Evolutionary conservation across 1,140 invertebrate genomes (phyloP), one percentile per base, ranked within the genome.

Genomic region (Copidosoma floridanum): DNA sequence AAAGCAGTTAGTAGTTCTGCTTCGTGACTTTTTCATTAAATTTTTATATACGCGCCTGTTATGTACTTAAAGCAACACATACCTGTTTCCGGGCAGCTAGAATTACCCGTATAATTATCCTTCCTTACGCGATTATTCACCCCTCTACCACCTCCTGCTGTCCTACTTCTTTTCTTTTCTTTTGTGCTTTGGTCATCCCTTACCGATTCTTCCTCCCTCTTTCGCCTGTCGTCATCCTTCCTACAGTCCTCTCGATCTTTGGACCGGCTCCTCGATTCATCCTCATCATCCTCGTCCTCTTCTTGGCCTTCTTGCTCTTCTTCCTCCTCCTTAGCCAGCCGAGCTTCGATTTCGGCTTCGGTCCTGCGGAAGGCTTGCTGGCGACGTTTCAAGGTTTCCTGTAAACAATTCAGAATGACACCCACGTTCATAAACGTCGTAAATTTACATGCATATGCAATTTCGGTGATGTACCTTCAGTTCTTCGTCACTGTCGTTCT

Each of bases 331-430:
- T 78, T 72, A 2, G 80, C 78, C 1, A 83, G 59, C 3, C 73
- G 73, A 14, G 79, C 80, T 47, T 82, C 81, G 18, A 84, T 84
- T 61, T 84, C 82, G 46, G 81, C 78, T 61, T 84, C 82, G 0
- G 81, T 83, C 55, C 79, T 80, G 35, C 77, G 77, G 63, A 84
- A 84, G n/a, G 81, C 78, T 53, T 77, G 75, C 24, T 83, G 81
- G 37, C 82, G 76, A 29, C 81, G 74, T 51, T 69, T 68, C 57
- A 84, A 69, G 0, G 70, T 78, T 68, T 81, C 79, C 80, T 82
- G 38, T 32, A 32, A 32, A 32, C 6, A 32, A 32, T 32, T 32
- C 29, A 32, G 12, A 12, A 12, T 32, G 12, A 6, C 29, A 12
- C 29, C n/a, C n/a, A n/a, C n/a, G n/a, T n/a, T n/a, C n/a, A n/a